Conservation (phyloP, 64 coral and sea anemone species). For the Hydrozoanthus tunicans region DNA sequence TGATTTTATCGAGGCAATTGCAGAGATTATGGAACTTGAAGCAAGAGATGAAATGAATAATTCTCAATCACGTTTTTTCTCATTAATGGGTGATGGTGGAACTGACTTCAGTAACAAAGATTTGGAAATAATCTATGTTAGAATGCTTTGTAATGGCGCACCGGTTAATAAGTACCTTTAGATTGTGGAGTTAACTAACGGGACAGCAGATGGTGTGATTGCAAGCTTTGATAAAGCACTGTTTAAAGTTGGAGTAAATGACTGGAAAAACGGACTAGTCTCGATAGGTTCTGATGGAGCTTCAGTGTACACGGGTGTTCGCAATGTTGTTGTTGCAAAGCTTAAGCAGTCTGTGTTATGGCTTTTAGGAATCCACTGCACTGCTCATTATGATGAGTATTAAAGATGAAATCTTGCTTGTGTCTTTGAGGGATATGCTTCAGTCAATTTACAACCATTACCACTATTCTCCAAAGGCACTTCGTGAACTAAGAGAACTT, state of each 20-base stretch:
- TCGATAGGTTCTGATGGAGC: neutral
- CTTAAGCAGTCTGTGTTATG: neutral
- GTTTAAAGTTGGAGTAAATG: neutral
- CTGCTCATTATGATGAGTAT: constrained; percentile 23
- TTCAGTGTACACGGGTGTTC: neutral
- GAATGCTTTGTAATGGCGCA: neutral
- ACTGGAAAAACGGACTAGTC: neutral
- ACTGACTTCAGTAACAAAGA: neutral
- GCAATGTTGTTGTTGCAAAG: neutral
- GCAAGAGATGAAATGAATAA: neutral
- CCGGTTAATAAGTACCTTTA: neutral
- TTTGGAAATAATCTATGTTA: constrained; percentile 4
- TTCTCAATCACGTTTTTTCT: neutral
- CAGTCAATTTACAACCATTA: constrained; percentile 25
- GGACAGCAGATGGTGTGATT: neutral
- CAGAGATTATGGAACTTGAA: constrained; percentile 44
- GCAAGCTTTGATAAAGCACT: neutral
- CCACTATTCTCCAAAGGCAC: constrained; percentile 37
- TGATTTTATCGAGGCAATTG: constrained; percentile 40
- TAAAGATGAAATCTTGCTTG: constrained; percentile 10
- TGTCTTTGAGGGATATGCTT: constrained; percentile 23
- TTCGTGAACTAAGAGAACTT: constrained; percentile 24
- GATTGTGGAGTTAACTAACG: neutral
- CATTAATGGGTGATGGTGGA: neutral
- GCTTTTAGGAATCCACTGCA: neutral